Evolutionary conservation across 1,140 invertebrate genomes (phyloP), one percentile per base, ranked within the genome.

Genomic region (Scaptomyza graminum): DNA sequence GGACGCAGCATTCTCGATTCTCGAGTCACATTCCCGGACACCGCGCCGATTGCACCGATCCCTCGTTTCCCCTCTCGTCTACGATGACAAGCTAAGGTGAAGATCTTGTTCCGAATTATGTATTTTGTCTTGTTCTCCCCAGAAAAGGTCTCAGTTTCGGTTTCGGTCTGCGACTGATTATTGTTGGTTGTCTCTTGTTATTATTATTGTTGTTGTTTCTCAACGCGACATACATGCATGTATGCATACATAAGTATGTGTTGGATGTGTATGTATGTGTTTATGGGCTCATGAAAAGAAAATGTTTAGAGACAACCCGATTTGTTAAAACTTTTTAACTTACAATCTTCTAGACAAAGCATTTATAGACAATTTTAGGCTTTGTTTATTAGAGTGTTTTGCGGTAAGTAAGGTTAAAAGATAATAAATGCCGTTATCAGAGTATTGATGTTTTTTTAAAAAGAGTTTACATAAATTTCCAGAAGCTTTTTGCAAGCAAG

Each of bases 81-180:
- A 56, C 39, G 34, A 37, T 67, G 64, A 72, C 69, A 73, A 12
- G 61, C 60, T 49, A 61, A 43, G 44, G 63, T 52, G 47, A 69
- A 87, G 82, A 85, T 82, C 82, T 85, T 87, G 65, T 87, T 88
- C 62, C 57, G 72, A 68, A 51, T 69, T 67, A 12, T 76, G 75
- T 76, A 73, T 56, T 78, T 68, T 76, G 71, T 82, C 66, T 81
- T 72, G 52, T 79, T 83, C 62, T 63, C 41, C n/a, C 31, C 31
- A 34, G 54, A 22, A 73, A 71, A 62, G 67, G 64, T 72, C 69
- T 77, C 37, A 50, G 55, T 52, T 76, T 75, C 60, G 51, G 22
- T 37, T 64, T 44, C 52, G 44, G 15, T 57, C 28, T 72, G 13
- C 31, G 47, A 31, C 39, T 16, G 50, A 41, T 54, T 65, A 31